These are phyloP conservation scores for Gallinago undulata DNA, from an alignment of 2,113 vertebrate genomes.

Conservation along the genomic window DNA sequence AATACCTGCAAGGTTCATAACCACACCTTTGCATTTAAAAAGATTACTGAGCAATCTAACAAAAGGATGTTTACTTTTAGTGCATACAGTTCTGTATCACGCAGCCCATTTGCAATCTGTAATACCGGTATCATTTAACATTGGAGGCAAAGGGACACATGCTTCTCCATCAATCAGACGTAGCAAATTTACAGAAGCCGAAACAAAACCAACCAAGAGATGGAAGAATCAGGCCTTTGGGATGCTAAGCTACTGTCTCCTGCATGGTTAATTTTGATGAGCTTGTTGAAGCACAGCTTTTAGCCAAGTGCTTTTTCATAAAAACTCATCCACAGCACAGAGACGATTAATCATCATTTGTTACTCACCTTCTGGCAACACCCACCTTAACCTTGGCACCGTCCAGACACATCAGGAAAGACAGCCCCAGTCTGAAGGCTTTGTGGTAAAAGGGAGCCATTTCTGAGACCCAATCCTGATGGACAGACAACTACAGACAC, in stretches of 20 bases:
- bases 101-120: not conserved
- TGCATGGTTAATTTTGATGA: not conserved
- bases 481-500: not conserved
- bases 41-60: not conserved
- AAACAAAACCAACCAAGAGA: not conserved
- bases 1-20: not conserved
- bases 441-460: not conserved
- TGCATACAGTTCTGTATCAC: not conserved
- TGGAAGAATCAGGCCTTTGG: not conserved
- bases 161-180: not conserved
- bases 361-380: constrained; percentile 63
- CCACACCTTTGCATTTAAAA: not conserved
- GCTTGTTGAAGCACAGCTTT: constrained; percentile 36
- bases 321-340: constrained; percentile 19
- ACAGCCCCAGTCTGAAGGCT: not conserved
- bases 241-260: not conserved
- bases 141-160: not conserved
- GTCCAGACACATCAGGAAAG: constrained; percentile 1
- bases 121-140: not conserved
- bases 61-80: constrained; percentile 6
- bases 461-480: not conserved
- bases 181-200: not conserved
- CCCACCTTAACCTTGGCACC: constrained; percentile 27
- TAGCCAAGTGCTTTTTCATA: constrained; percentile 38
- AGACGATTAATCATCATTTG: constrained; percentile 43